These are phyloP conservation scores for Pteruthius melanotis DNA, from an alignment of 2,113 vertebrate genomes.

Conservation along the genomic window DNA sequence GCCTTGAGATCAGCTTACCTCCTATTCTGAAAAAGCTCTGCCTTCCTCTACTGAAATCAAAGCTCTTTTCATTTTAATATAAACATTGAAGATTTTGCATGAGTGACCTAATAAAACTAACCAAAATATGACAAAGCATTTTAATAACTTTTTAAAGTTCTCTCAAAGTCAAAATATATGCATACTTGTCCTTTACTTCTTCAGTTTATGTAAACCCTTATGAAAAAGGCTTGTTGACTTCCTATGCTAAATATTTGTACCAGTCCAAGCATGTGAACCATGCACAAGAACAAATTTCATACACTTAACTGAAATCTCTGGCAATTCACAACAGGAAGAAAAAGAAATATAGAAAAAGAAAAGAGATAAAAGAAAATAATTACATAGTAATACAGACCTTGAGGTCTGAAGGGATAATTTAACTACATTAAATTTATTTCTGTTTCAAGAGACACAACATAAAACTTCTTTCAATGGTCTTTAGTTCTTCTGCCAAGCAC, in stretches of 20 bases:
- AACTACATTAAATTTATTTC: constrained; percentile 35
- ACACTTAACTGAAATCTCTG: neutral
- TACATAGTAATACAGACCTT: neutral
- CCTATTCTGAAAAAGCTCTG: neutral
- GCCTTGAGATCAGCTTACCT: neutral
- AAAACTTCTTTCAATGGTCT: constrained; percentile 24
- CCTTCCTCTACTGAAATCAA: neutral
- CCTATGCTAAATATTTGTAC: neutral
- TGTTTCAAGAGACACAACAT: constrained; percentile 34
- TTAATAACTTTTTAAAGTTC: neutral
- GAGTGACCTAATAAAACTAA: neutral
- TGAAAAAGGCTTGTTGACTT: neutral
- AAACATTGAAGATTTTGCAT: rapidly evolving
- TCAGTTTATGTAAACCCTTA: neutral
- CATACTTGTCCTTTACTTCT: neutral
- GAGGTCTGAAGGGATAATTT: constrained; percentile 14
- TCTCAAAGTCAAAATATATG: neutral
- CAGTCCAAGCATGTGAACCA: neutral
- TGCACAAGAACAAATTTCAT: neutral
- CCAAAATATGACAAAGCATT: neutral
- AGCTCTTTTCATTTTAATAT: neutral
- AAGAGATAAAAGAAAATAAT: neutral
- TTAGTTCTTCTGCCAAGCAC: constrained; percentile 38
- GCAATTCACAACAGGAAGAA: neutral
- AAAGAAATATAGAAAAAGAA: neutral